Percentiles rank a stretch among this genome's conserved stretches.
Evolutionary conservation across 1,140 invertebrate genomes (phyloP).

Genomic region (Drosophila elegans): DNA sequence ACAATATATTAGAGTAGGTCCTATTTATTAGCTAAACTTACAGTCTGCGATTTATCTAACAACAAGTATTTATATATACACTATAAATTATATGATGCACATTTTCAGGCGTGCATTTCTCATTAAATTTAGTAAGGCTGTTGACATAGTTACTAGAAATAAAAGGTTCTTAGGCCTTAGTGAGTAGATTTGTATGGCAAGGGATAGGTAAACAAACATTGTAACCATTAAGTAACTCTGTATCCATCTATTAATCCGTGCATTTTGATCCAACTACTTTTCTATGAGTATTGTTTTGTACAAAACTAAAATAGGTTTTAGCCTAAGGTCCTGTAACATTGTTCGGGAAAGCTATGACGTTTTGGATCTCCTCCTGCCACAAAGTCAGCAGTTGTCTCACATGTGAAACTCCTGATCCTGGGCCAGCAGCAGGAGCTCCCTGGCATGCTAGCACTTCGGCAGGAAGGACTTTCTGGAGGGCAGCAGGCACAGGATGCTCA

Average conservation of each 20-base stretch:
- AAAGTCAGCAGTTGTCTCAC: slow-evolving; percentile 21
- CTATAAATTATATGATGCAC: slow-evolving; percentile 17
- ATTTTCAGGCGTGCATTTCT: slow-evolving; percentile 43
- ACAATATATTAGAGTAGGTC: slow-evolving; percentile 16
- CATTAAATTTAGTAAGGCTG: slow-evolving; percentile 70
- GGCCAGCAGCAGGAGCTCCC: slow-evolving; percentile 54
- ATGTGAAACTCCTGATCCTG: slow-evolving; percentile 59
- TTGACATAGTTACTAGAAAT: slow-evolving; percentile 55
- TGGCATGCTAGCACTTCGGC: slow-evolving; percentile 81
- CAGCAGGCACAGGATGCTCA: slow-evolving; percentile 92
- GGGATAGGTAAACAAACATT: slow-evolving; percentile 22
- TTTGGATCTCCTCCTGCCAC: background rate
- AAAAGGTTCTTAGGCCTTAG: slow-evolving; percentile 19
- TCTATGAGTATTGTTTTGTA: slow-evolving; percentile 39
- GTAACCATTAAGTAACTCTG: slow-evolving; percentile 33
- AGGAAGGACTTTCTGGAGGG: slow-evolving; percentile 87
- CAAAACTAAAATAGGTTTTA: slow-evolving; percentile 19
- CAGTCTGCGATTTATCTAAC: slow-evolving; percentile 53
- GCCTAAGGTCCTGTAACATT: slow-evolving; percentile 34
- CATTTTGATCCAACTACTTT: slow-evolving; percentile 7
- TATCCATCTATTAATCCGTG: slow-evolving; percentile 29
- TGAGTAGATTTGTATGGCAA: slow-evolving; percentile 14
- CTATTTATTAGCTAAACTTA: slow-evolving; percentile 42
- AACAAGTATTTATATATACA: slow-evolving; percentile 40
- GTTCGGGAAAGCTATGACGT: slow-evolving; percentile 22